Base-by-base conservation (phyloP, 2,797 vertebrate species). In the Acanthurus tractus region DNA sequence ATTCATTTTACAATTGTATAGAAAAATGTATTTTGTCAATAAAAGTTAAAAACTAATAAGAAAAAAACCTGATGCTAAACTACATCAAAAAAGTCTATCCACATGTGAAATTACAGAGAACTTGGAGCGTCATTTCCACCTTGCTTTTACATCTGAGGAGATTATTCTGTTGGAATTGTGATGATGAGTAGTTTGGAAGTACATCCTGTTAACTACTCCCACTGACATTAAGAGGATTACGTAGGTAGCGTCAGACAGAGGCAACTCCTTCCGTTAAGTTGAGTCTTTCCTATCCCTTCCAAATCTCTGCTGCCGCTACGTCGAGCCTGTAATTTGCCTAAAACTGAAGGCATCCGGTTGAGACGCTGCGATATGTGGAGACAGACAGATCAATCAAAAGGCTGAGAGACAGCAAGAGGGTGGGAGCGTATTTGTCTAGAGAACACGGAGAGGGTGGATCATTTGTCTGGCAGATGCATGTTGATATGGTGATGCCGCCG, bases 201-300 rank as follows among this genome's bases (percentile, higher is more conserved):
- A 93, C 92, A 94, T 94, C 92, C 91, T 93, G 91, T 94, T 96
- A 93, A 94, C 91, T 88, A 90, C 93, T 94, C 93, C 88, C 83
- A 89, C 89, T 94, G 93, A 95, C 93, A 94, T 93, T 95, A 95
- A 95, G 94, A 95, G 92, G 94, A 95, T 95, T 95, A 94, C 83
- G 89, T 90, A 94, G 93, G 93, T 93, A 90, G 91, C 83, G 73
- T 89, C 90, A 93, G 93, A 94, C 93, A 89, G 89, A 90, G 87
- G 93, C 91, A 91, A 93, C 92, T 91, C 91, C 93, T 94, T 94
- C 94, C 90, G 89, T 88, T 84, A 86, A 84, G 84, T 90, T 90
- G 90, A 87, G 91, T 89, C 88, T 92, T 91, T 92, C 89, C 90
- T 91, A 89, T 91, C 88, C 92, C 90, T 84, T 90, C 89, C 87